phyloP scores from a whole-genome alignment of 2,888 invertebrate genomes.

The Ochropleura leucogaster region DNA sequence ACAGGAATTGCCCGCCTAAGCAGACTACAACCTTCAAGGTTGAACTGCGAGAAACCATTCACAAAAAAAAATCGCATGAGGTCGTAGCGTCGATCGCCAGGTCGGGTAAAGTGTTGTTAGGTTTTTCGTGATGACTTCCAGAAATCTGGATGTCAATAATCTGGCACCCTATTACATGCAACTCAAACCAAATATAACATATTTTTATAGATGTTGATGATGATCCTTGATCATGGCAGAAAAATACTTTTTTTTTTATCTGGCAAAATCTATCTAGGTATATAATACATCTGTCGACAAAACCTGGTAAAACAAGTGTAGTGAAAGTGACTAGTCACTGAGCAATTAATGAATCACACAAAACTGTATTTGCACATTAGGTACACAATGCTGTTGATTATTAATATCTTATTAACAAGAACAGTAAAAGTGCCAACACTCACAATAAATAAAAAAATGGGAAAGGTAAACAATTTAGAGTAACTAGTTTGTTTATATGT shows the following conservation, averaged over 20 bases:
- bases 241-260: background rate
- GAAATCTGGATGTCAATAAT: background rate
- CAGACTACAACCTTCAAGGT: too few species aligned
- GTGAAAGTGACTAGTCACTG: too few species aligned
- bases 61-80: background rate
- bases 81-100: background rate
- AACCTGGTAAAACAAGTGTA: background rate
- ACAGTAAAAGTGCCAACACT: slow-evolving; percentile 7
- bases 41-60: too few species aligned
- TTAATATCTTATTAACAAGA: slow-evolving; percentile 13
- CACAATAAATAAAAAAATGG: too few species aligned
- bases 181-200: background rate
- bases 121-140: background rate
- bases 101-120: background rate
- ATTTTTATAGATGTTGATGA: too few species aligned
- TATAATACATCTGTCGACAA: background rate
- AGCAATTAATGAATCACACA: background rate
- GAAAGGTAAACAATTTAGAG: slow-evolving; percentile 9
- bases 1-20: too few species aligned
- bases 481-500: background rate
- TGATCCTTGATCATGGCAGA: too few species aligned
- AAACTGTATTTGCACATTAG: background rate
- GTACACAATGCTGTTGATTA: slow-evolving; percentile 4
- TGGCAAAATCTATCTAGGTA: background rate
- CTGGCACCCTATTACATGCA: background rate